Base-by-base conservation (phyloP, 2,888 invertebrate genomes). In the Drosophila formosana region DNA sequence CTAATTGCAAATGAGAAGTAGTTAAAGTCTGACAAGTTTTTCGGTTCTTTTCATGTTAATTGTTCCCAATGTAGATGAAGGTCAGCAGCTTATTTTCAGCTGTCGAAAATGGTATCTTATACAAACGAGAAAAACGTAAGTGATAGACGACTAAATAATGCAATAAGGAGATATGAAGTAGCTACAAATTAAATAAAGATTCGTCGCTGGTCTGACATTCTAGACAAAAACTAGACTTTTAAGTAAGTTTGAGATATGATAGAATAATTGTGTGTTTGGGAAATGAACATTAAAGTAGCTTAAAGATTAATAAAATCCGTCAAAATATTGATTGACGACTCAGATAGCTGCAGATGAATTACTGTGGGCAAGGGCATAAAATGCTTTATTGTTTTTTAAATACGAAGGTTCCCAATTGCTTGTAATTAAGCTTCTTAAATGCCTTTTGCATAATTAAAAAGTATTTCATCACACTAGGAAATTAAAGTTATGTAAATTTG, bases 31-130 rank as follows among this genome's bases (percentile, higher is more conserved):
- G n/a, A 37, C 51, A 13, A 39, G 13, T 28, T 30, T 23, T 41
- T 41, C 23, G 18, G 53, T 53, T 53, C 53, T 41, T 41, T 41
- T 28, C 9, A 28, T 39, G 26, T 26, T 53, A 39, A n/a, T 26
- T 9, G 13, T 52, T 7, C 39, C 23, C 26, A 11, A 32, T 32
- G 43, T 45, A 45, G 52, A 43, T 55, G 30, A 45, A 43, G 43
- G 55, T 7, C n/a, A 43, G 9, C 43, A 32, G 32, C 43, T 45
- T 41, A 23, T 23, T 23, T 30, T 45, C n/a, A 45, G 23, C 9
- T 43, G 18, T 53, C 28, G 30, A n/a, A 30, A 45, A 32, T 3
- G 30, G 30, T 23, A 18, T 53, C 8, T 28, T 4, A 47, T 37
- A 37, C 11, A 34, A 8, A 8, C 51, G 13, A 9, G 37, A 51